Evolutionary conservation across 2,888 invertebrate genomes (phyloP).

Genomic region (Fissipunctia ypsillon): DNA sequence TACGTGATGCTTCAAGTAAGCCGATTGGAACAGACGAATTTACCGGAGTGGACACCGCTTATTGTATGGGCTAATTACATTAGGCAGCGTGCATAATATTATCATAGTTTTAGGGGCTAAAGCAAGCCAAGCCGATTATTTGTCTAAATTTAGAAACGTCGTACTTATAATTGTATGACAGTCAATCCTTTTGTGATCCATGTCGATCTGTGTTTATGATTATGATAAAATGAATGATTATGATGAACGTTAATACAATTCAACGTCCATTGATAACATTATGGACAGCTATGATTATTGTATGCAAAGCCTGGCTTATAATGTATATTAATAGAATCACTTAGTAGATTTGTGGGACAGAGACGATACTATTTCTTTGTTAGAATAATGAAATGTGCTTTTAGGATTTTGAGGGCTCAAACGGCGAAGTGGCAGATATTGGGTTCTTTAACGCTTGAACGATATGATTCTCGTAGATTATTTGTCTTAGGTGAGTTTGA

Average conservation of each 20-base stretch:
- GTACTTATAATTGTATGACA: constrained; percentile 20
- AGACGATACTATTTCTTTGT: not conserved
- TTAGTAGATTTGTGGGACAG: constrained; percentile 6
- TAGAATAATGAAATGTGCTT: not conserved
- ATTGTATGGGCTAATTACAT: constrained; percentile 21
- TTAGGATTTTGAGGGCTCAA: not conserved
- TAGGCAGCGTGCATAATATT: constrained; percentile 33
- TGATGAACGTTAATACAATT: not conserved
- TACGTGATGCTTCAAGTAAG: too few species aligned
- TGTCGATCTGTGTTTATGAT: constrained; percentile 20
- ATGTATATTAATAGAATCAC: constrained; percentile 4
- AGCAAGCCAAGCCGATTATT: constrained; percentile 39
- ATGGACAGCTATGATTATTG: not conserved
- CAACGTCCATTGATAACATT: constrained; percentile 6
- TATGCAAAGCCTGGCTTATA: not conserved
- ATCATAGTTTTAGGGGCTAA: not conserved
- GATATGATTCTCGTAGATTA: not conserved
- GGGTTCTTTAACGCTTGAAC: too few species aligned
- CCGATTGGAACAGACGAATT: constrained; percentile 17
- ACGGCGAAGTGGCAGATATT: not conserved
- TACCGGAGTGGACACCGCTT: not conserved
- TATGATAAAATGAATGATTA: constrained; percentile 21
- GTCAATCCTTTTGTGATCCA: constrained; percentile 17
- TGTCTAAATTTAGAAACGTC: constrained; percentile 39
- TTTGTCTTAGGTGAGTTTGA: not conserved